A percentile compares a stretch with the other conserved stretches of the same genome.
phyloP scores from a whole-genome alignment of 2,797 vertebrate genomes.

The Hemibagrus guttatus region DNA sequence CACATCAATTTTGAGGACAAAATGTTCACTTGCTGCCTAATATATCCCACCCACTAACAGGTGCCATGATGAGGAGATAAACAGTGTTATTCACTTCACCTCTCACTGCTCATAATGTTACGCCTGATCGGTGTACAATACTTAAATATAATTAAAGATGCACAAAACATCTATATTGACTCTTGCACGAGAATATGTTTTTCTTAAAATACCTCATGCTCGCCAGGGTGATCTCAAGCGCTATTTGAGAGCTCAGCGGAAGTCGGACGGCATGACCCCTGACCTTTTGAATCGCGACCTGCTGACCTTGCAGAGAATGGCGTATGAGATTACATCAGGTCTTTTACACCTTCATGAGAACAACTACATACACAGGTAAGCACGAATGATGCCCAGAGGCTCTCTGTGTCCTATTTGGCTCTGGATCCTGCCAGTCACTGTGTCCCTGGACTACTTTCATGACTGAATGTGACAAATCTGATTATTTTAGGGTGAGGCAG shows the following conservation, averaged over 20 bases:
- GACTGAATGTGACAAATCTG: not conserved
- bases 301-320: conserved; percentile 90
- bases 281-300: conserved; percentile 86
- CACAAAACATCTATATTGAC: too few relatives aligned
- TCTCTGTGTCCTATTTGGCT: not conserved
- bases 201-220: not conserved
- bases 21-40: too few relatives aligned
- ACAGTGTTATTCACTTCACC: too few relatives aligned
- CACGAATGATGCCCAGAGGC: not conserved
- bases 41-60: too few relatives aligned
- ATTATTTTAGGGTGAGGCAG: not conserved
- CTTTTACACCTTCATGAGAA: conserved; percentile 90
- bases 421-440: not conserved
- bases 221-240: conserved; percentile 89
- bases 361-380: conserved; percentile 92
- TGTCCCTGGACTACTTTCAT: not conserved
- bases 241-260: conserved; percentile 89
- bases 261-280: conserved; percentile 88
- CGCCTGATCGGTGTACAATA: too few relatives aligned
- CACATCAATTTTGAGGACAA: too few relatives aligned
- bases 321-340: conserved; percentile 89
- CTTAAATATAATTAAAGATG: too few relatives aligned
- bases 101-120: too few relatives aligned
- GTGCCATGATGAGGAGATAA: too few relatives aligned
- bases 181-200: too few relatives aligned